Base-by-base conservation (phyloP, 2,888 invertebrate species). In the Eudemis profundana region DNA sequence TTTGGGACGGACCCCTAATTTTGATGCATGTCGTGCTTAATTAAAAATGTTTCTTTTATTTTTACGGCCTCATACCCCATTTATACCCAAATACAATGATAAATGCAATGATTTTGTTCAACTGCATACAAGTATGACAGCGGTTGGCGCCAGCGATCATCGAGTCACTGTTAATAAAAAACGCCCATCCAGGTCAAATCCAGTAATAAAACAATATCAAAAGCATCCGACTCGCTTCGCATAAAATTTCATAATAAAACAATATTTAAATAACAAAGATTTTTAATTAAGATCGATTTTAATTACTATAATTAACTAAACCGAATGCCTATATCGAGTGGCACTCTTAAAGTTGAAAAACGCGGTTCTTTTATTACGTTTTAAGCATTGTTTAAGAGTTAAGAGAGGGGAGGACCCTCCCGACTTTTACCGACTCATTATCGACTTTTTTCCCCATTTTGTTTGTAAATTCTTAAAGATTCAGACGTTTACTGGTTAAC, bases 381-480 rank as follows among this genome's bases (percentile, higher is more conserved):
- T 84, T 86, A 85, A 90, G 87, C 81, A 87, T 86, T 89, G 89
- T 89, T 89, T 88, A 87, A 88, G 87, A 85, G 87, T 86, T 83
- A 73, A 81, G 78, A 82, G 79, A 84, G 89, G 87, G 83, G 81
- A 79, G 74, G 73, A 78, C 87, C 87, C 85, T 82, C 77, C 68
- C 68, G 83, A 85, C 82, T 87, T 89, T 88, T 87, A 84, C 84
- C 82, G 82, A 78, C 77, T 84, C 88, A 86, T 90, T 90, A 87
- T 85, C 82, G 82, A 85, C 83, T 79, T 85, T 86, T 83, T 85
- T 75, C 79, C 62, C 78, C 78, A 79, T 85, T 89, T 85, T 83
- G 78, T 86, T 85, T 79, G 74, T 78, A 75, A 78, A 74, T 81
- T 82, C 77, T 79, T 77, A 61, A 74, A 77, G 74, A 77, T 76